Percentiles rank a stretch among this genome's conserved stretches.
phyloP scores from a whole-genome alignment of 2,113 vertebrate genomes.

The cat (Felis catus) region DNA sequence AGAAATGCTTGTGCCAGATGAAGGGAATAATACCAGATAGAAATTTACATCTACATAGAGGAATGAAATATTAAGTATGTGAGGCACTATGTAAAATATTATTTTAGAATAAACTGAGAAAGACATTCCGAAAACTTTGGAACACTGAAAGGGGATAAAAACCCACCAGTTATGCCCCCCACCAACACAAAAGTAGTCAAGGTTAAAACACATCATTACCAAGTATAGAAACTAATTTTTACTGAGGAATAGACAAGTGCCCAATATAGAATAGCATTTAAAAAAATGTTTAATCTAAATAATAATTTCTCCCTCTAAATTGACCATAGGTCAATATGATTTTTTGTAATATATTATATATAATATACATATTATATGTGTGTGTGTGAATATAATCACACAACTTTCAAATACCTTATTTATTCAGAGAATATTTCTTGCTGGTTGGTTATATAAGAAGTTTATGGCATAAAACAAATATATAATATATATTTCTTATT shows the following conservation, averaged over 20 bases:
- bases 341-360: background rate
- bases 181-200: background rate
- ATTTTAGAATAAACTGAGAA: background rate
- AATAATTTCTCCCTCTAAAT: conserved; percentile 9
- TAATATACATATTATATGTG: too few relatives aligned
- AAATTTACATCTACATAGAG: background rate
- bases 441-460: background rate
- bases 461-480: background rate
- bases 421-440: background rate
- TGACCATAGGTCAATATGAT: background rate
- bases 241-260: background rate
- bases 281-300: background rate
- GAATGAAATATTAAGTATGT: background rate
- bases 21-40: background rate
- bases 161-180: background rate
- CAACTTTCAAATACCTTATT: background rate
- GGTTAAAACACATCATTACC: background rate
- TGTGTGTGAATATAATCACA: background rate
- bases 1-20: background rate
- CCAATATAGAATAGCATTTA: background rate
- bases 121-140: background rate
- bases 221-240: background rate
- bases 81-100: background rate
- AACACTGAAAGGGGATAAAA: background rate
- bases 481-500: background rate